Conservation (phyloP, 92 coral and sea anemone species). For the Zoanthus solanderi region DNA sequence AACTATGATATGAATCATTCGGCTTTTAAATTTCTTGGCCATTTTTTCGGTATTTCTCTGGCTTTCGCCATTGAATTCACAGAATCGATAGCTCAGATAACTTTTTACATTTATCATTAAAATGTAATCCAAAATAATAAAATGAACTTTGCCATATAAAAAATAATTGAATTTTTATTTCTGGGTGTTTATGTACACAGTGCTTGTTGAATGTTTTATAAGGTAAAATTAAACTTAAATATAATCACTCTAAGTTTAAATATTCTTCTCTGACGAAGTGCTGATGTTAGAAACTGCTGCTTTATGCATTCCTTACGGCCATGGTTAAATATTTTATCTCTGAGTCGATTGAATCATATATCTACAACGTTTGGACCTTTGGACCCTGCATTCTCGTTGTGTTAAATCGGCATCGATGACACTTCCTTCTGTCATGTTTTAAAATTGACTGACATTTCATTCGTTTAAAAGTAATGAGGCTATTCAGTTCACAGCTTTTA, state of each 20-base stretch:
- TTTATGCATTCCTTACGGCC: background rate
- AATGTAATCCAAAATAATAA: too few species aligned
- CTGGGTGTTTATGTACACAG: too few species aligned
- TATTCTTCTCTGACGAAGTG: too few species aligned
- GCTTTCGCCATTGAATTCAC: background rate
- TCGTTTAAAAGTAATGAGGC: background rate
- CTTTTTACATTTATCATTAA: too few species aligned
- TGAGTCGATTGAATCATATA: too few species aligned
- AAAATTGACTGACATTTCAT: background rate
- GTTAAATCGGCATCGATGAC: background rate
- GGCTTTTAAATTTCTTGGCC: background rate
- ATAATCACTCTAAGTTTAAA: too few species aligned
- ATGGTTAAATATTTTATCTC: background rate
- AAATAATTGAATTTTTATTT: too few species aligned
- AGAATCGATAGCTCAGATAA: background rate
- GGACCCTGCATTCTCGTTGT: background rate
- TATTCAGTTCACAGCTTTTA: background rate
- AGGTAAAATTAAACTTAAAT: too few species aligned
- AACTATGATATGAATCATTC: background rate
- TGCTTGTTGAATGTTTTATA: too few species aligned
- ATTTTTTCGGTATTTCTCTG: background rate
- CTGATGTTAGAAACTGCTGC: background rate
- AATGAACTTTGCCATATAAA: too few species aligned
- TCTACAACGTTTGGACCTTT: background rate
- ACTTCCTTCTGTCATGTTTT: background rate